A percentile compares a stretch with the other conserved stretches of the same genome.
phyloP scores from a whole-genome alignment of 1,140 invertebrate species.

The Hypsibius dujardini region DNA sequence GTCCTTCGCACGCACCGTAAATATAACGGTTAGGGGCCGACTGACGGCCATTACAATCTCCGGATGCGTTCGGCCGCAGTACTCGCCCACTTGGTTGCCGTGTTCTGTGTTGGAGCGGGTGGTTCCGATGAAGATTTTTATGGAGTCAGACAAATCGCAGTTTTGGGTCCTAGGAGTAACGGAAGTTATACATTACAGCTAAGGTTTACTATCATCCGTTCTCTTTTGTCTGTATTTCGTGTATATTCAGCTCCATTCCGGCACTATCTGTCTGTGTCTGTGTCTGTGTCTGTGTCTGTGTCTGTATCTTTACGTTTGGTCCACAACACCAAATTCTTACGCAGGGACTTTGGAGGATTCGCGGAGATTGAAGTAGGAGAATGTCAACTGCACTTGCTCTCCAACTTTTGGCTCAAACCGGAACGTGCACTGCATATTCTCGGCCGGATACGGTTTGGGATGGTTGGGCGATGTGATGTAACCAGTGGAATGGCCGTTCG shows the following conservation, averaged over 20 bases:
- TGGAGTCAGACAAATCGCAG: slow-evolving; percentile 13
- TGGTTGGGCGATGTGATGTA: slow-evolving; percentile 13
- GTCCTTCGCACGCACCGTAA: slow-evolving; percentile 7
- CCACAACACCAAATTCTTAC: background rate
- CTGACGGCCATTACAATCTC: slow-evolving; percentile 10
- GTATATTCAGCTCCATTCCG: background rate
- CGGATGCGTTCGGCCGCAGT: slow-evolving; percentile 2
- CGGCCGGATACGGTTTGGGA: background rate
- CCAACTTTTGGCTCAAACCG: background rate
- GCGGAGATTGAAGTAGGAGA: slow-evolving; percentile 12
- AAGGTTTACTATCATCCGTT: background rate
- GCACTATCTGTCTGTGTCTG: background rate
- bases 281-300: background rate
- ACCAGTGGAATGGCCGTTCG: background rate
- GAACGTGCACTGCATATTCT: slow-evolving; percentile 12
- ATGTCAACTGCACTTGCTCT: slow-evolving; percentile 7
- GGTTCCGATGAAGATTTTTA: slow-evolving; percentile 11
- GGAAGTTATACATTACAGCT: background rate
- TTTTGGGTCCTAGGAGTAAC: background rate
- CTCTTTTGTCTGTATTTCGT: background rate
- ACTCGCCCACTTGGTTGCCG: slow-evolving; percentile 5
- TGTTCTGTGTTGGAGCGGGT: background rate
- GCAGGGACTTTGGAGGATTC: slow-evolving; percentile 8
- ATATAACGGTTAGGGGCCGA: background rate
- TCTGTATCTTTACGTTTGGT: background rate